Evolutionary conservation across 2,113 vertebrate genomes (phyloP), one percentile per base, ranked within the genome.

Genomic region (Empidonax alnorum): DNA sequence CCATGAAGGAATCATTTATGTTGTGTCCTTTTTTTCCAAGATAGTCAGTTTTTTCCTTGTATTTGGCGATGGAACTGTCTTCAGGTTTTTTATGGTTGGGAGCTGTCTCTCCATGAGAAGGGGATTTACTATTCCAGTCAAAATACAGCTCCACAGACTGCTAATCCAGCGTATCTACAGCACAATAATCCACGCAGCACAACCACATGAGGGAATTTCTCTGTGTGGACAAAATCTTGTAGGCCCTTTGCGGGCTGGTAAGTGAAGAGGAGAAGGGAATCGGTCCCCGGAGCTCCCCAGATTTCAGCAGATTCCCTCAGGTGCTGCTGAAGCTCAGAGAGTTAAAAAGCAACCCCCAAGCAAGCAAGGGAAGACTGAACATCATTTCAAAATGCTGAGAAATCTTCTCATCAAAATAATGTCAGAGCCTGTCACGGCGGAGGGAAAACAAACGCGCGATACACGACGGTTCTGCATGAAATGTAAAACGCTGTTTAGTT

Each of bases 351-450:
- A 90, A 28, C 47, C 66, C 71, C 71, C 44, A 68, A 87, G 81
- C 46, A 37, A 80, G 37, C 46, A 37, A 77, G 37, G 73, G 41
- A 92, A 90, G 52, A 33, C 30, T 77, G 90, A 90, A 55, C 56
- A 72, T 46, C 6, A 1, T 52, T 91, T 96, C 79, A 56, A 82
- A 94, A 63, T 22, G 90, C 94, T 92, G 88, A 81, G 63, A 87
- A 95, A 96, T 96, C 96, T 96, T 97, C 96, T 81, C 83, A 92
- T 96, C 96, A 96, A 90, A 97, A 97, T 69, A 96, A 53, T 92
- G 96, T 92, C 96, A 96, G 96, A 68, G 79, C 30, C 83, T 96
- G 96, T 96, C 94, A 95, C 7, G 4, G 86, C 3, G 1, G 25
- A 93, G 94, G 79, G 93, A 95, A 97, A 96, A 97, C 94, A 97